Evolutionary conservation across 2,888 invertebrate genomes (phyloP).

Genomic region (Meteorus cinctellus): DNA sequence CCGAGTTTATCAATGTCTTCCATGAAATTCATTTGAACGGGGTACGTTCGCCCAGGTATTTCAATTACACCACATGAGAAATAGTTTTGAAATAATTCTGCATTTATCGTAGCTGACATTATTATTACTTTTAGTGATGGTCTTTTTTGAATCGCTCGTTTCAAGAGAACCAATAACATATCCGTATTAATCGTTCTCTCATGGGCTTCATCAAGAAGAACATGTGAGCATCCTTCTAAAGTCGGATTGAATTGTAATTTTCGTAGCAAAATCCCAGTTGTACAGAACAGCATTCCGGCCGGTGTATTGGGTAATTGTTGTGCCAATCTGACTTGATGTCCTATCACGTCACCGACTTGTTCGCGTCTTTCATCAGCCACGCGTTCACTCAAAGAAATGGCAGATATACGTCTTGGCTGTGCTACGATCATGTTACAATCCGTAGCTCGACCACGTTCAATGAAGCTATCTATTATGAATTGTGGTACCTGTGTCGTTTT

Average conservation of each 20-base stretch:
- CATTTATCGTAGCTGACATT: constrained; percentile 85
- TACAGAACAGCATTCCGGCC: constrained; percentile 81
- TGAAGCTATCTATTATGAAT: constrained; percentile 76
- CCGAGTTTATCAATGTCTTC: constrained; percentile 73
- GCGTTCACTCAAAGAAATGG: constrained; percentile 79
- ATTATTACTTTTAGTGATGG: constrained; percentile 77
- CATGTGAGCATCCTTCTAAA: constrained; percentile 78
- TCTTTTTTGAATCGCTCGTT: constrained; percentile 76
- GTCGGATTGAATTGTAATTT: constrained; percentile 72
- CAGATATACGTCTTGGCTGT: constrained; percentile 82
- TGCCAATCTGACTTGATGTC: constrained; percentile 80
- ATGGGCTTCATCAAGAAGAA: constrained; percentile 85
- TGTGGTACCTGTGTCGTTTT: constrained; percentile 84
- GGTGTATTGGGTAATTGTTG: constrained; percentile 75
- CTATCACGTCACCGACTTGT: constrained; percentile 79
- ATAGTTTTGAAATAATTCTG: constrained; percentile 77
- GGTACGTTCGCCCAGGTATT: constrained; percentile 78
- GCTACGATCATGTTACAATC: constrained; percentile 78
- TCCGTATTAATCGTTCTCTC: constrained; percentile 83
- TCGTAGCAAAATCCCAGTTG: constrained; percentile 79
- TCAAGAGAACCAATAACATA: constrained; percentile 78
- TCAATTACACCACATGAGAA: constrained; percentile 75
- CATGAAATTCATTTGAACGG: constrained; percentile 78
- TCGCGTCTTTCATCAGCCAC: constrained; percentile 80
- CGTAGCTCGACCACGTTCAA: constrained; percentile 68